These are phyloP conservation scores for Neoscelio sp. DNA, from an alignment of 2,888 invertebrate genomes.

Conservation along the genomic window DNA sequence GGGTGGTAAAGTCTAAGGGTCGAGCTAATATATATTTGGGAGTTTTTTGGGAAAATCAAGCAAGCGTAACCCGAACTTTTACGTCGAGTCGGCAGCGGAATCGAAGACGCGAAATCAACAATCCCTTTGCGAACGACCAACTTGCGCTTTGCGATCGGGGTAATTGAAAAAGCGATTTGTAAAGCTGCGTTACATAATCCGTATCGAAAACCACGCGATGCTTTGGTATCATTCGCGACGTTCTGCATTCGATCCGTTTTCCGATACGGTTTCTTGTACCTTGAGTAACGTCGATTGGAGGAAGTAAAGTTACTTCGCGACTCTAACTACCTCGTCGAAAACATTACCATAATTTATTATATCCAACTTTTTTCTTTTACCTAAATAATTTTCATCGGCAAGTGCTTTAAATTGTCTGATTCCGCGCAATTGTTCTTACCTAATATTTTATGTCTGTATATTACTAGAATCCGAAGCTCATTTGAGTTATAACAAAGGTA, in stretches of 20 bases:
- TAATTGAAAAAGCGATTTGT: slow-evolving; percentile 38
- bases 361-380: no score
- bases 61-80: background rate
- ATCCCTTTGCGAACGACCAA: background rate
- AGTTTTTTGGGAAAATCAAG: background rate
- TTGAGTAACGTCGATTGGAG: slow-evolving; percentile 50
- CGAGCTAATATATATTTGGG: background rate
- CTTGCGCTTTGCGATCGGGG: background rate
- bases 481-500: slow-evolving; percentile 68
- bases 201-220: background rate
- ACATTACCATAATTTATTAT: slow-evolving; percentile 55
- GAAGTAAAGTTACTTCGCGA: slow-evolving; percentile 34
- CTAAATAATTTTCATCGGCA: background rate
- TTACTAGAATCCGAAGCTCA: slow-evolving; percentile 68
- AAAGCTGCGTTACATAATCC: slow-evolving; percentile 10
- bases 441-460: background rate
- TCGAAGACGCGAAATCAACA: background rate
- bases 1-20: background rate
- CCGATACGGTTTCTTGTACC: slow-evolving; percentile 50
- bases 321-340: slow-evolving; percentile 41
- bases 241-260: slow-evolving; percentile 19
- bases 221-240: background rate
- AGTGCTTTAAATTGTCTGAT: background rate
- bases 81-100: background rate
- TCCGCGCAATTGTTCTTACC: slow-evolving; percentile 9